Evolutionary conservation across 1,140 invertebrate species (phyloP).

Genomic region (Aporrectodea caliginosa): DNA sequence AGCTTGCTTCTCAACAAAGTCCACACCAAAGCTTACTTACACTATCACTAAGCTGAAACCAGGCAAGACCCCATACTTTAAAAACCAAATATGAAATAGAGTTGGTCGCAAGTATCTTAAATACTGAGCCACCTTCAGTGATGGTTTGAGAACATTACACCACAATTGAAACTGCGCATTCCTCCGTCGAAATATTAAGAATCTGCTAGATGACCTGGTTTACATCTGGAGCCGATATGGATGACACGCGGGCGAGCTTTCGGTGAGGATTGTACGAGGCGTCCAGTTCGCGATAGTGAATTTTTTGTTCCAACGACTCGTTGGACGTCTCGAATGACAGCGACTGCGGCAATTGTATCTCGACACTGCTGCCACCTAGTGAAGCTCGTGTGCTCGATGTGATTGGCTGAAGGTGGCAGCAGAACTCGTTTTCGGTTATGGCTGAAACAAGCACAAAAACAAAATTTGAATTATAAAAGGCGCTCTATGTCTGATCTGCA

Average conservation of each 20-base stretch:
- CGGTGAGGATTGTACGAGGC: constrained; percentile 21
- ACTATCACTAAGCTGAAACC: too few species aligned
- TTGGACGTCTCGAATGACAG: constrained; percentile 19
- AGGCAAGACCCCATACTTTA: too few species aligned
- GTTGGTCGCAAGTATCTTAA: too few species aligned
- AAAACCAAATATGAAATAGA: too few species aligned
- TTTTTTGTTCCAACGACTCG: constrained; percentile 21
- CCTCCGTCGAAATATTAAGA: too few species aligned
- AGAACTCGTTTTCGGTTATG: neutral
- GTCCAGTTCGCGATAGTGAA: neutral
- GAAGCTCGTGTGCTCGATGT: neutral
- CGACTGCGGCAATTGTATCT: neutral
- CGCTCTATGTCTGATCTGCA: too few species aligned
- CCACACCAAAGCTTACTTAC: too few species aligned
- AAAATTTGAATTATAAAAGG: too few species aligned
- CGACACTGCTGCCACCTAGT: neutral
- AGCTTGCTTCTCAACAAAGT: too few species aligned
- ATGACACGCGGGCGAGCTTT: constrained; percentile 25
- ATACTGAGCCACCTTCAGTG: too few species aligned
- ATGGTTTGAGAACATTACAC: too few species aligned
- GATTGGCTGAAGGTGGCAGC: neutral
- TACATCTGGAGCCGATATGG: constrained; percentile 29
- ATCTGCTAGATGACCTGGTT: constrained; percentile 29
- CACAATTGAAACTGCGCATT: too few species aligned
- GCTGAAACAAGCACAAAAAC: neutral